Evolutionary conservation across 1,140 invertebrate genomes (phyloP), one percentile per base, ranked within the genome.

Genomic region (Leucophenga varia): DNA sequence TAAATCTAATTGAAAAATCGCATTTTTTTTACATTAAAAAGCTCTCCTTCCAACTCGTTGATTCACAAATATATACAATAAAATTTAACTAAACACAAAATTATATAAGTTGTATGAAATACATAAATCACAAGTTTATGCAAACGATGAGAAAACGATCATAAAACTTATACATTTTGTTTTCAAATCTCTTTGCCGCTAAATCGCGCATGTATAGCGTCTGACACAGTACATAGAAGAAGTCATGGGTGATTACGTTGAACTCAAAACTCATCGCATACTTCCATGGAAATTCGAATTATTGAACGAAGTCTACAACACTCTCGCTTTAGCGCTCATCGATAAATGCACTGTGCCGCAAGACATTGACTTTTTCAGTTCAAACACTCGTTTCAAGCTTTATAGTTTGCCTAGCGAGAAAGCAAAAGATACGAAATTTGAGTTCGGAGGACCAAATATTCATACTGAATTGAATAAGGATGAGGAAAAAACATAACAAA

Each of bases 251-350:
- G 48, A 16, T 2, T 45, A 46, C 12, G 51, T 69, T 3, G 57
- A 52, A 6, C 16, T 58, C 0, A 73, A 71, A 41, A 73, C 65
- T 0, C 47, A 41, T 3, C 61, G 67, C 2, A 59, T 63, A 3
- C 47, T 73, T 48, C 70, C 70, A 20, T 71, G 70, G 64, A 73
- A 73, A 38, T 73, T 54, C 39, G 58, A 73, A 40, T 71, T 69
- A 31, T 17, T 71, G 7, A 65, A 55, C 36, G 70, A 73, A 3
- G 52, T 73, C 3, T 73, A 71, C 41, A 73, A 73, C 25, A 52
- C 42, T 3, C 12, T 73, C 25, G 70, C 48, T 0, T 21, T 73
- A 32, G 55, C 70, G 13, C 46, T 68, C 13, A 8, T 47, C 13
- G 70, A 69, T 34, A 18, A 37, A 9, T 60, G 54, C 9, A 5